These are phyloP conservation scores for Lymantria dispar DNA, from an alignment of 2,888 invertebrate species.

Conservation along the genomic window DNA sequence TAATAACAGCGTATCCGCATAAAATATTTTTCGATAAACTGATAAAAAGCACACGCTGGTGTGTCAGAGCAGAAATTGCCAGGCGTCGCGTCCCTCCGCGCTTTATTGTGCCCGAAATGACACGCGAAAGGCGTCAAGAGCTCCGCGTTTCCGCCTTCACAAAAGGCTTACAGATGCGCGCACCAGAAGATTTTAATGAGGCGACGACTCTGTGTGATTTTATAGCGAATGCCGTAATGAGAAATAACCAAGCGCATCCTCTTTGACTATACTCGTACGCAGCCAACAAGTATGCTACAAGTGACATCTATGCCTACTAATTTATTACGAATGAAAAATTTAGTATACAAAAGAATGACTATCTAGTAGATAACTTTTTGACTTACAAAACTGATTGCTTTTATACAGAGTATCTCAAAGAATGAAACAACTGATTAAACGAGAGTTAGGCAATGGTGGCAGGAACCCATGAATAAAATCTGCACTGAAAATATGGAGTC, in stretches of 20 bases:
- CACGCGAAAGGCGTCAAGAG: constrained; percentile 80
- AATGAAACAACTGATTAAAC: too few relatives aligned
- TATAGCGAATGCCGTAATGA: constrained; percentile 80
- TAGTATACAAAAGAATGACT: too few relatives aligned
- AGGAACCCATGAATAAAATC: too few relatives aligned
- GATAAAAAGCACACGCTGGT: constrained; percentile 61
- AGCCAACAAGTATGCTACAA: constrained; percentile 63
- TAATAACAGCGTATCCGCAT: constrained; percentile 47
- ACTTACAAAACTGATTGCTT: too few relatives aligned
- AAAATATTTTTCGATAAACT: constrained; percentile 62
- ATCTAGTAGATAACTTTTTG: too few relatives aligned
- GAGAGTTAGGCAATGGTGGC: too few relatives aligned
- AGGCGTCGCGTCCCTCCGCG: constrained; percentile 49
- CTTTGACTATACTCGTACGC: constrained; percentile 67
- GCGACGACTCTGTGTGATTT: constrained; percentile 82
- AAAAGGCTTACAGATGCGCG: constrained; percentile 81
- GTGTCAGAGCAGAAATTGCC: constrained; percentile 68
- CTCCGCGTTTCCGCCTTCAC: constrained; percentile 68
- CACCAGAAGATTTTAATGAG: constrained; percentile 83
- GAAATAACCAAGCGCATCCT: constrained; percentile 81
- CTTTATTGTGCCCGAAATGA: constrained; percentile 79
- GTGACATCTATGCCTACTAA: constrained; percentile 46
- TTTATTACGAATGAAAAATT: constrained; percentile 29
- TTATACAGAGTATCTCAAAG: too few relatives aligned
- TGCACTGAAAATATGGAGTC: too few relatives aligned